Conservation (phyloP, 2,797 vertebrate genomes). For the Serranus cabrilla region DNA sequence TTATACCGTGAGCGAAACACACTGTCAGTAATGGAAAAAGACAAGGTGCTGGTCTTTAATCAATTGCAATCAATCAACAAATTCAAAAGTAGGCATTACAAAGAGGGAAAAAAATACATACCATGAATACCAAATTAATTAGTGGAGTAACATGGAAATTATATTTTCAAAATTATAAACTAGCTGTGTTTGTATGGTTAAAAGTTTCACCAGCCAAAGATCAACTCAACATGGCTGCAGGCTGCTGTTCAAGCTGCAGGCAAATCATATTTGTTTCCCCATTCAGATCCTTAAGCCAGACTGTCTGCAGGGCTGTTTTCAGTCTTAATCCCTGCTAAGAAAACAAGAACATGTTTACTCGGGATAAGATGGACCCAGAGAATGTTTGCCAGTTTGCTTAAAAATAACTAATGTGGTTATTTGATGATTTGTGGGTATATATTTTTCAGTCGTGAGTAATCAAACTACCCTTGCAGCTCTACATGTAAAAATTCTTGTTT, state of each 20-base stretch:
- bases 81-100: not conserved
- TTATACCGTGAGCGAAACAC: not conserved
- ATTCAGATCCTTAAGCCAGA: too few relatives aligned
- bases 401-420: too few relatives aligned
- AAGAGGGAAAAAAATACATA: not conserved
- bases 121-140: not conserved
- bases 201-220: too few relatives aligned
- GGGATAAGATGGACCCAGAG: not conserved
- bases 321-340: not conserved
- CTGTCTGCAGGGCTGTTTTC: not conserved
- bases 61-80: not conserved
- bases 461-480: not conserved
- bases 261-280: too few relatives aligned
- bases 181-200: too few relatives aligned
- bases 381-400: too few relatives aligned
- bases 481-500: not conserved
- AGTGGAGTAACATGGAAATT: not conserved
- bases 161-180: too few relatives aligned
- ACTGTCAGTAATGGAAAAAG: not conserved
- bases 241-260: too few relatives aligned
- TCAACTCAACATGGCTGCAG: too few relatives aligned
- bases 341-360: not conserved
- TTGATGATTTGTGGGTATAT: not conserved
- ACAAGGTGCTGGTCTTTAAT: not conserved
- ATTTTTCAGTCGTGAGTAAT: not conserved